A percentile compares a stretch with the other conserved stretches of the same genome.
phyloP scores from a whole-genome alignment of 1,140 invertebrate species.

The Orius insidiosus region DNA sequence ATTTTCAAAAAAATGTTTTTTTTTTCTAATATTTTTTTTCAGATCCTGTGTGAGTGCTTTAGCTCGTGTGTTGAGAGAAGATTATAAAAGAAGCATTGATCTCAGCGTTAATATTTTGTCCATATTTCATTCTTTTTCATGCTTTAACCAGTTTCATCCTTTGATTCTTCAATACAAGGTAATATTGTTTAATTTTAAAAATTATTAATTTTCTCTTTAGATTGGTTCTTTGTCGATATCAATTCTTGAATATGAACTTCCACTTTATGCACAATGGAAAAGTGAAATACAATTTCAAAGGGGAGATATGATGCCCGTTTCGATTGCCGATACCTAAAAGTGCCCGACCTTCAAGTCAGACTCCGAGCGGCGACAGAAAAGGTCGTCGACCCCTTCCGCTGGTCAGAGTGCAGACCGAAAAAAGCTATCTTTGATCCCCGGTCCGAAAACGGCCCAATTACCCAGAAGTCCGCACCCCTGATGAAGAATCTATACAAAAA shows the following conservation, averaged over 20 bases:
- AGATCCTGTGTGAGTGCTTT: conserved; percentile 91
- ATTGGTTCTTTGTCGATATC: conserved; percentile 92
- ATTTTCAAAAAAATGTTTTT: neutral
- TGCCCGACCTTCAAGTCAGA: conserved; percentile 8
- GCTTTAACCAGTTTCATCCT: conserved; percentile 88
- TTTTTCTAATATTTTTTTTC: conserved; percentile 24
- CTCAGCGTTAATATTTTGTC: conserved; percentile 92
- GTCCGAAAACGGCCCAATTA: conserved; percentile 10
- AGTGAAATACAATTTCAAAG: conserved; percentile 57
- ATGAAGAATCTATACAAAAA: conserved; percentile 31
- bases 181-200: conserved; percentile 18
- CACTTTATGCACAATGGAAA: conserved; percentile 83
- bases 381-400: conserved; percentile 14
- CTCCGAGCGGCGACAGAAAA: conserved; percentile 7
- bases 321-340: conserved; percentile 21
- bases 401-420: conserved; percentile 9
- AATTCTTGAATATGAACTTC: conserved; percentile 85
- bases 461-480: conserved; percentile 11
- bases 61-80: conserved; percentile 84
- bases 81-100: conserved; percentile 92
- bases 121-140: conserved; percentile 94
- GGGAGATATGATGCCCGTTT: conserved; percentile 11
- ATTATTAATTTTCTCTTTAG: conserved; percentile 29
- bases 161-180: conserved; percentile 81
- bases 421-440: conserved; percentile 12